phyloP scores from a whole-genome alignment of 2,888 invertebrate species.

The Venustoraphidia nigricollis region DNA sequence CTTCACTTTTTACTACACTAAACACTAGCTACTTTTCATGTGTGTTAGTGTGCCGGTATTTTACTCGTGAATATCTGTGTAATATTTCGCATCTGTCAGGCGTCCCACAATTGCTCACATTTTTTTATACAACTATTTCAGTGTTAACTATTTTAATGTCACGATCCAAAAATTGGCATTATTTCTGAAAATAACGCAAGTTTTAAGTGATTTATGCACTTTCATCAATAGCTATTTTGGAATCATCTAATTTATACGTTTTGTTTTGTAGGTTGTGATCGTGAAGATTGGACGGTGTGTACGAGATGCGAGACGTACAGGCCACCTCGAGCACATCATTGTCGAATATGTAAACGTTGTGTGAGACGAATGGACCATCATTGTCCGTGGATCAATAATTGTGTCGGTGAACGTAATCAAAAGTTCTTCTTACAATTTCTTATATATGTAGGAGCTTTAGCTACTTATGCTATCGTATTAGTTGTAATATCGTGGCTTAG shows the following conservation, averaged over 20 bases:
- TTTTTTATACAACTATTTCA: no score
- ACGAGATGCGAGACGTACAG: conserved; percentile 65
- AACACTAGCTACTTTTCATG: no score
- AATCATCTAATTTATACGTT: not conserved
- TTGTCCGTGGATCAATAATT: conserved; percentile 87
- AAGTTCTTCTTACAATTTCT: conserved; percentile 84
- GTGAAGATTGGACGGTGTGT: conserved; percentile 65
- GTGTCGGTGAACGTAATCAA: conserved; percentile 83
- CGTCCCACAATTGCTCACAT: no score
- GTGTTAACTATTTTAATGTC: no score
- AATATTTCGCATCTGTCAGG: no score
- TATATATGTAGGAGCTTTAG: conserved; percentile 55
- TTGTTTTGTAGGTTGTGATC: conserved; percentile 27
- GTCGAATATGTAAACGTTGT: conserved; percentile 72
- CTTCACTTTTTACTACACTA: no score
- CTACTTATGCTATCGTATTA: conserved; percentile 50
- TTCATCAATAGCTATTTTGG: no score
- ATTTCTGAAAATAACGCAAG: not conserved
- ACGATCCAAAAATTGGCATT: not conserved
- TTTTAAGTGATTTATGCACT: not conserved
- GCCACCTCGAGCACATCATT: conserved; percentile 77
- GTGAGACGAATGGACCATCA: conserved; percentile 75
- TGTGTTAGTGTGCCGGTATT: no score
- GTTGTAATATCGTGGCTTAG: conserved; percentile 57
- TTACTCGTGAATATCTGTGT: no score